Percentiles rank a stretch among this genome's conserved stretches.
Conservation (phyloP, 2,113 vertebrate species). For the Urocitellus parryii region DNA sequence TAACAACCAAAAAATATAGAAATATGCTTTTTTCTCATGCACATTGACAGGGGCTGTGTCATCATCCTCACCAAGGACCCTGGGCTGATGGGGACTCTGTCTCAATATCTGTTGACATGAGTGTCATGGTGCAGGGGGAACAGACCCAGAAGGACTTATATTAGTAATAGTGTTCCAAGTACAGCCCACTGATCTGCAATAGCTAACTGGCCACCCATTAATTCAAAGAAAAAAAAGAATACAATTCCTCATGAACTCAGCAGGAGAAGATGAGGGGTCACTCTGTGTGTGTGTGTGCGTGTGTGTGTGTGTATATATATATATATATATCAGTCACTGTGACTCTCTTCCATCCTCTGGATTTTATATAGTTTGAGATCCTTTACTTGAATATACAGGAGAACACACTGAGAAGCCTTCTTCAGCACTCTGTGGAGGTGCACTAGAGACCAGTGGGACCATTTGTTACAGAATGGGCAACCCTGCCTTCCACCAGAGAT, state of each 20-base stretch:
- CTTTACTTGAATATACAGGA: not conserved
- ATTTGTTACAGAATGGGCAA: not conserved
- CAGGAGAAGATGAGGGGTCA: not conserved
- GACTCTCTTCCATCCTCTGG: not conserved
- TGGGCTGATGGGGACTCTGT: not conserved
- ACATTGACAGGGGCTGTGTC: too few species aligned
- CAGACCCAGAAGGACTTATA: not conserved
- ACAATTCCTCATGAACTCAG: not conserved
- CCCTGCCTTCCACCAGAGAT: not conserved
- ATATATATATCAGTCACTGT: too few species aligned
- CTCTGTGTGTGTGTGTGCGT: too few species aligned
- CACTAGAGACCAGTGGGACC: not conserved
- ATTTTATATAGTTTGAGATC: not conserved
- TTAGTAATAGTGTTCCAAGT: not conserved
- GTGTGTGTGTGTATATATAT: too few species aligned
- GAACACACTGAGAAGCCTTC: not conserved
- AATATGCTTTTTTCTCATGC: not conserved
- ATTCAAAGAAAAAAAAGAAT: not conserved
- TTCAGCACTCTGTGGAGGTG: not conserved
- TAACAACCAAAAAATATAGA: not conserved
- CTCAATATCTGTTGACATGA: not conserved
- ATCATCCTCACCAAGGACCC: not conserved
- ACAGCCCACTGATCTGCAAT: rapidly evolving
- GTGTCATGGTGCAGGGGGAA: not conserved
- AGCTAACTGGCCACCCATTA: too few species aligned